A percentile compares a stretch with the other conserved stretches of the same genome.
These are phyloP conservation scores for Yponomeuta sedellus DNA, from an alignment of 2,888 invertebrate species.

Conservation along the genomic window DNA sequence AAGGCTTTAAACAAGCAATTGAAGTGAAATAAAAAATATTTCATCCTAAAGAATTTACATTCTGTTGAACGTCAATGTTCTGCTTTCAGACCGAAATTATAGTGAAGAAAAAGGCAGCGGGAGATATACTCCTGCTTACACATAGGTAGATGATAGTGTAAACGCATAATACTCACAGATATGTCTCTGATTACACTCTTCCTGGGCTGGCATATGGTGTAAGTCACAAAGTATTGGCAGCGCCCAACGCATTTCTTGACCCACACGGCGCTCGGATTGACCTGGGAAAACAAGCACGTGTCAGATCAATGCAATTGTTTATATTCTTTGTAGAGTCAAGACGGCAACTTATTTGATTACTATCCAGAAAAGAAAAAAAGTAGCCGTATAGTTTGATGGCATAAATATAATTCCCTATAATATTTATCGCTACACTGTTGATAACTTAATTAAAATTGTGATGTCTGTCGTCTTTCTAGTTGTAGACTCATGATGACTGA, in stretches of 20 bases:
- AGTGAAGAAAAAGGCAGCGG: too few species aligned
- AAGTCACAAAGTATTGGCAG: slow-evolving; percentile 46
- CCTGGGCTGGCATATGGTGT: slow-evolving; percentile 48
- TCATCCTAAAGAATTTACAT: too few species aligned
- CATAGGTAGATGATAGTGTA: too few species aligned
- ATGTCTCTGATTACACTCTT: slow-evolving; percentile 44
- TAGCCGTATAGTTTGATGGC: background rate
- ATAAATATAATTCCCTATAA: too few species aligned
- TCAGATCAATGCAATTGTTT: slow-evolving; percentile 17
- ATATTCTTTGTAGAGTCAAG: background rate
- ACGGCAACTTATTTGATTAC: background rate
- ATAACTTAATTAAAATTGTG: background rate
- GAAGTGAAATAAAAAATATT: too few species aligned
- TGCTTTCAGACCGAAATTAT: too few species aligned
- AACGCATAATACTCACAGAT: slow-evolving; percentile 46
- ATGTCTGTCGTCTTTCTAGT: too few species aligned
- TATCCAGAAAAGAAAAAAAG: background rate
- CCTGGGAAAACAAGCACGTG: slow-evolving; percentile 50
- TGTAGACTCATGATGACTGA: too few species aligned
- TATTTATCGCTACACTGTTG: too few species aligned
- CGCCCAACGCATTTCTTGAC: slow-evolving; percentile 64
- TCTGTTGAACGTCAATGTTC: too few species aligned
- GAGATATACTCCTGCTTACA: too few species aligned
- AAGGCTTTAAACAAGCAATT: slow-evolving; percentile 28
- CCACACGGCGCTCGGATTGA: slow-evolving; percentile 63